Evolutionary conservation across 2,113 vertebrate species (phyloP).

Genomic region (Platichthys stellatus): DNA sequence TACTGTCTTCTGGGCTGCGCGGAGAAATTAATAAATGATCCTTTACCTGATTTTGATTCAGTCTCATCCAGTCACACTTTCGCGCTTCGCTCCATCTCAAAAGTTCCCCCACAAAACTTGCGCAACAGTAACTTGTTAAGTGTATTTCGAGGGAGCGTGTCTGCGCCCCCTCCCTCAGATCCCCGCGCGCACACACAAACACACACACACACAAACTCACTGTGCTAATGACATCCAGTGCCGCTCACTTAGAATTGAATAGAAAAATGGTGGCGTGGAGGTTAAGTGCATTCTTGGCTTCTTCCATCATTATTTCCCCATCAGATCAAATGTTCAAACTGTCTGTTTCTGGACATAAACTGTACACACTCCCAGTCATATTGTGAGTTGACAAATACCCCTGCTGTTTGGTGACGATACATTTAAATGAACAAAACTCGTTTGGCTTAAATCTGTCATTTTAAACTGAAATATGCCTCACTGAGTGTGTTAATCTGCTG

Average conservation of each 20-base stretch:
- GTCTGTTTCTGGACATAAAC: too few relatives aligned
- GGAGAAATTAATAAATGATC: constrained; percentile 8
- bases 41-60: constrained; percentile 41
- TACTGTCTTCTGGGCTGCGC: too few relatives aligned
- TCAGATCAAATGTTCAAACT: not conserved
- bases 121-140: constrained; percentile 24
- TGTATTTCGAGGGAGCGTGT: constrained; percentile 14
- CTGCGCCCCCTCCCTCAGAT: constrained; percentile 20
- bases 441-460: too few relatives aligned
- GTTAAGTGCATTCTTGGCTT: too few relatives aligned
- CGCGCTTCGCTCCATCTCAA: constrained; percentile 21
- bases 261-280: too few relatives aligned
- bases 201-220: not conserved
- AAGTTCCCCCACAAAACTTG: not conserved
- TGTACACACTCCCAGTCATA: too few relatives aligned
- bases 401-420: too few relatives aligned
- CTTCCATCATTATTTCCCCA: too few relatives aligned
- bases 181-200: not conserved
- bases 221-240: constrained; percentile 27
- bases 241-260: constrained; percentile 6
- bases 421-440: too few relatives aligned
- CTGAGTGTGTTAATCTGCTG: too few relatives aligned
- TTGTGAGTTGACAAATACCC: too few relatives aligned
- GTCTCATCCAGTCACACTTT: constrained; percentile 20
- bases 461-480: too few relatives aligned